Evolutionary conservation across 2,797 vertebrate genomes (phyloP), one percentile per base, ranked within the genome.

Genomic region (Numenius phaeopus): DNA sequence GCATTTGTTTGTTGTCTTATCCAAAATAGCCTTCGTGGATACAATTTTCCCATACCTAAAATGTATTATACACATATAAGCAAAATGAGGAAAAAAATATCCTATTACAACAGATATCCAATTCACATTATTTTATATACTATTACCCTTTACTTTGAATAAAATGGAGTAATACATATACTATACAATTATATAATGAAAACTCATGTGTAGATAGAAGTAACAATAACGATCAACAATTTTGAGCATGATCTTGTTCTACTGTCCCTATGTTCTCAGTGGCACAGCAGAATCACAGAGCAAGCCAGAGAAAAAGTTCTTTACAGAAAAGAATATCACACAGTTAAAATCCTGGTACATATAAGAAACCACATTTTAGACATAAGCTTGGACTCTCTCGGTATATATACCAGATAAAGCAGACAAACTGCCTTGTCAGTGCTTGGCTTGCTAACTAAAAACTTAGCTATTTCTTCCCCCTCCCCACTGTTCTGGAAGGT

Each of bases 1-100:
- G 97, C 99, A 99, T 98, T 99, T 99, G 98, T 99, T 99, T 93
- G 99, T 99, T 65, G 99, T 99, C 98, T 99, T 99, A 98, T 99
- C 99, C 99, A 99, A 98, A 98, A 99, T 99, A 80, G 99, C 99
- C 98, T 99, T 99, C 6, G 99, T 99, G 95, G 99, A 99, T 69
- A 99, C 99, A 80, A 99, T 99, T 98, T 99, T 99, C 93, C 99
- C 99, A 93, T 99, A 99, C 98, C 99, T 99, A 95, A 52, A 96
- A 97, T 61, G 95, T 91, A 95, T 80, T 37, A 94, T 2, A 94
- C n/a, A 79, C 73, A 98, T 29, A 32, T 93, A 97, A 98, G 93
- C 14, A 76, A 85, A 80, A 83, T 24, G 52, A 90, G 65, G 86
- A 94, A 93, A 50, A 39, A 46, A 32, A 29, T 14, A 92, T 27